Conservation (phyloP, 2,888 invertebrate genomes). For the Apamea anceps region DNA sequence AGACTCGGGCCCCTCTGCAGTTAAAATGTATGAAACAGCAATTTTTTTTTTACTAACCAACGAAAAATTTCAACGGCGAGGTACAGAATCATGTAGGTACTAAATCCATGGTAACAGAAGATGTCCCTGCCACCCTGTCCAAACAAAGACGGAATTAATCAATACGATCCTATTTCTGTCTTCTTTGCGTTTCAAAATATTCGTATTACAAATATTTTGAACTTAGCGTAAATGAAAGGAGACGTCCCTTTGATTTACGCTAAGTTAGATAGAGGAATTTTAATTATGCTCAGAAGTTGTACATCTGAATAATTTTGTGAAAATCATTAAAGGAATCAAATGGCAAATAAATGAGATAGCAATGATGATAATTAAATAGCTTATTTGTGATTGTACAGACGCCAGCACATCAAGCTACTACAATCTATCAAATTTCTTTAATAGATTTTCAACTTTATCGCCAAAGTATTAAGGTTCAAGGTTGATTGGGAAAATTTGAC, state of each 20-base stretch:
- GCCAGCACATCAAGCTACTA: too few species aligned
- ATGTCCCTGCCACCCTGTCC: too few species aligned
- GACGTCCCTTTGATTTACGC: not conserved
- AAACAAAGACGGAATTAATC: conserved; percentile 21
- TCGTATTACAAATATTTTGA: conserved; percentile 18
- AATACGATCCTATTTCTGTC: conserved; percentile 17
- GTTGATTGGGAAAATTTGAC: too few species aligned
- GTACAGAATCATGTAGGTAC: too few species aligned
- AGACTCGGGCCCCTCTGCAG: too few species aligned
- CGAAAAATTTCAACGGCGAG: too few species aligned
- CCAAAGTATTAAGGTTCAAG: too few species aligned
- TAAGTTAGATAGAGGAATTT: conserved; percentile 20
- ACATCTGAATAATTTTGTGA: not conserved
- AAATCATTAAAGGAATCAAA: conserved; percentile 17
- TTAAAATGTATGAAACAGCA: too few species aligned
- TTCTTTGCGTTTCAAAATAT: conserved; percentile 4
- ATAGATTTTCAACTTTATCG: too few species aligned
- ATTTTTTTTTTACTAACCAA: too few species aligned
- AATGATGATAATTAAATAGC: not conserved
- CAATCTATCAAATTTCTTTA: too few species aligned
- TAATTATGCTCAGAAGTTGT: conserved; percentile 36
- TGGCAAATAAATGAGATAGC: not conserved
- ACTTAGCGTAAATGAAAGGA: conserved; percentile 21
- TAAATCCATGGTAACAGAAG: too few species aligned
- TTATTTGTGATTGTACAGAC: not conserved